A percentile compares a stretch with the other conserved stretches of the same genome.
Evolutionary conservation across 2,888 invertebrate genomes (phyloP).

Genomic region (Mythimna albipuncta): DNA sequence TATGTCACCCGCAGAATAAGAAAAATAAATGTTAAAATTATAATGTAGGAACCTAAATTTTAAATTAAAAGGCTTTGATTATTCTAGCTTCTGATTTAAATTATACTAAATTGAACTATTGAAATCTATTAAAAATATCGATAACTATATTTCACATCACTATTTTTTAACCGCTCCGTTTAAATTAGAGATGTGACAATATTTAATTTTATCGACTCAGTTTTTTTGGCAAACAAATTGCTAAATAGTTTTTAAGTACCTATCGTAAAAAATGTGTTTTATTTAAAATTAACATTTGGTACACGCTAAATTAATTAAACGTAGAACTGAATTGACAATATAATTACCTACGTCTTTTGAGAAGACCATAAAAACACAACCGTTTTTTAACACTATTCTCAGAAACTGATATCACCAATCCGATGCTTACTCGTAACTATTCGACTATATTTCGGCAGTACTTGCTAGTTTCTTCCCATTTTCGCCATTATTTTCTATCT

Average conservation of each 20-base stretch:
- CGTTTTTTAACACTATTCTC: conserved; percentile 59
- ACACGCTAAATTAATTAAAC: conserved; percentile 53
- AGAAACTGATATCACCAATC: conserved; percentile 63
- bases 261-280: conserved; percentile 12
- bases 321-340: conserved; percentile 60
- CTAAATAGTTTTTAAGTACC: conserved; percentile 10
- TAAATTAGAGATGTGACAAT: conserved; percentile 44
- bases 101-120: conserved; percentile 29
- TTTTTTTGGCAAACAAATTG: conserved; percentile 18
- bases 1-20: conserved; percentile 60
- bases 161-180: conserved; percentile 22
- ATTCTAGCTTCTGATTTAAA: conserved; percentile 46
- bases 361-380: conserved; percentile 66
- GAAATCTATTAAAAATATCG: conserved; percentile 33
- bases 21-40: conserved; percentile 55
- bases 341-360: conserved; percentile 61
- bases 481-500: conserved; percentile 77
- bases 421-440: conserved; percentile 66
- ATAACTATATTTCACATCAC: conserved; percentile 43
- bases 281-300: conserved; percentile 41
- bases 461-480: conserved; percentile 78
- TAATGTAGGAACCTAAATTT: conserved; percentile 48
- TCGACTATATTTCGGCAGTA: conserved; percentile 81
- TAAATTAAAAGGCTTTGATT: conserved; percentile 42
- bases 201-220: conserved; percentile 33